phyloP scores from a whole-genome alignment of 2,888 invertebrate species.

The Shargacucullia verbasci region DNA sequence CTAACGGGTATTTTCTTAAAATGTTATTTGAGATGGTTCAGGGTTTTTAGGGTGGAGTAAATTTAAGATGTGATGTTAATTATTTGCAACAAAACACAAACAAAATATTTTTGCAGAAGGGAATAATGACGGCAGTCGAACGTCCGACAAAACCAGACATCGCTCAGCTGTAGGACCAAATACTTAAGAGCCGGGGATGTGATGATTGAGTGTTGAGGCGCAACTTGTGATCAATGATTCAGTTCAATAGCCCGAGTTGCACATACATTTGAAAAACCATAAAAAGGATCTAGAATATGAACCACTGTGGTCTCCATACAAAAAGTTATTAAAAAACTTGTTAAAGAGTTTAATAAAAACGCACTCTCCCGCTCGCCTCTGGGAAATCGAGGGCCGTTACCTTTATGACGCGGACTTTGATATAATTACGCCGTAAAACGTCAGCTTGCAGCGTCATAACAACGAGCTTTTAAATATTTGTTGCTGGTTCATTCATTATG shows the following conservation, averaged over 20 bases:
- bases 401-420: constrained; percentile 41
- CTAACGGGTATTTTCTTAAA: constrained; percentile 49
- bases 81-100: too few relatives aligned
- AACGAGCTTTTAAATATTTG: constrained; percentile 51
- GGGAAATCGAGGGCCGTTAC: constrained; percentile 37
- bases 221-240: too few relatives aligned
- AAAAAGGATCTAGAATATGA: not conserved
- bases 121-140: too few relatives aligned
- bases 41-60: too few relatives aligned
- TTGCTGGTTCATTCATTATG: constrained; percentile 23
- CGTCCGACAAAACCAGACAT: too few relatives aligned
- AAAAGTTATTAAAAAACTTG: constrained; percentile 44
- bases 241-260: not conserved
- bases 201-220: too few relatives aligned
- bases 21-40: constrained; percentile 15
- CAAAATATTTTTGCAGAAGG: too few relatives aligned
- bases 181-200: too few relatives aligned
- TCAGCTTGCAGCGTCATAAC: constrained; percentile 35
- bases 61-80: too few relatives aligned
- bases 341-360: constrained; percentile 40
- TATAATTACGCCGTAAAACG: constrained; percentile 51
- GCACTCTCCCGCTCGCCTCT: constrained; percentile 24
- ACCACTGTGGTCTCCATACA: constrained; percentile 2
- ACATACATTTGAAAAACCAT: not conserved
- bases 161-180: too few relatives aligned